These are phyloP conservation scores for Aporophyla nigra DNA, from an alignment of 2,888 invertebrate genomes.

Conservation along the genomic window DNA sequence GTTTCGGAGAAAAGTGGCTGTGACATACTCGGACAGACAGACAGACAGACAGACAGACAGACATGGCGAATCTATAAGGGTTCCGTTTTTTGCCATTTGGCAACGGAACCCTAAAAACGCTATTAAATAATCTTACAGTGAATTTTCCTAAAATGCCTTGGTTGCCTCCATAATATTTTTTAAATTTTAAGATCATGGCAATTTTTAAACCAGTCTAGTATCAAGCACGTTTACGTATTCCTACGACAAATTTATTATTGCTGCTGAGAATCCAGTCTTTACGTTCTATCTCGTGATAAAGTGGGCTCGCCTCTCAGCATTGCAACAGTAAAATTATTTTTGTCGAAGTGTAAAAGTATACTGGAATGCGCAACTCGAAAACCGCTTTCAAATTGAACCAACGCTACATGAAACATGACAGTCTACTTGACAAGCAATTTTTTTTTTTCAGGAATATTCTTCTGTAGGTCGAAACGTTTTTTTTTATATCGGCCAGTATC, in stretches of 20 bases:
- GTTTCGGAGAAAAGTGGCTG: too few species aligned
- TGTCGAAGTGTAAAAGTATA: slow-evolving; percentile 69
- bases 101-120: too few species aligned
- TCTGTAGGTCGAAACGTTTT: slow-evolving; percentile 16
- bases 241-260: slow-evolving; percentile 52
- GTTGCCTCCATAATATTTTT: too few species aligned
- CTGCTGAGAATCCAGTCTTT: slow-evolving; percentile 41
- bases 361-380: slow-evolving; percentile 69
- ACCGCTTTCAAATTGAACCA: slow-evolving; percentile 68
- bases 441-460: slow-evolving; percentile 24
- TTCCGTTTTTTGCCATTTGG: too few species aligned
- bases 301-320: slow-evolving; percentile 52
- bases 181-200: slow-evolving; percentile 3
- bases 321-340: slow-evolving; percentile 70
- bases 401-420: slow-evolving; percentile 17
- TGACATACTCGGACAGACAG: too few species aligned
- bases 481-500: slow-evolving; percentile 6
- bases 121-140: not conserved
- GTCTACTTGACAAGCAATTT: slow-evolving; percentile 23
- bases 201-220: slow-evolving; percentile 47
- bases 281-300: slow-evolving; percentile 41
- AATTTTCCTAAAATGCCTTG: not conserved
- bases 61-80: too few species aligned
- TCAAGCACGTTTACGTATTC: slow-evolving; percentile 22
- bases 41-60: too few species aligned